phyloP scores from a whole-genome alignment of 2,888 invertebrate genomes.

The Nephrotoma appendiculata region DNA sequence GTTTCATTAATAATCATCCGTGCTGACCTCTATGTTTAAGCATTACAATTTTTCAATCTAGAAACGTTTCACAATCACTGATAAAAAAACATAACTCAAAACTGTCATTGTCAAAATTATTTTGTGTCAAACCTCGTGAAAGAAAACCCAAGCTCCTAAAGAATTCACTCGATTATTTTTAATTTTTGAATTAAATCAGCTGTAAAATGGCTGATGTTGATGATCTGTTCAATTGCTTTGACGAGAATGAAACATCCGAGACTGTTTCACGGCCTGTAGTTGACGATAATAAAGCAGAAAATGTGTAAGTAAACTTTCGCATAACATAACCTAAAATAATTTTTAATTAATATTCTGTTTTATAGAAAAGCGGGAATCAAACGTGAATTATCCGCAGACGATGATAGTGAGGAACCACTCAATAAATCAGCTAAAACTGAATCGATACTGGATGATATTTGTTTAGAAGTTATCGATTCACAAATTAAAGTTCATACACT shows the following conservation, averaged over 20 bases:
- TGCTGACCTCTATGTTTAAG: background rate
- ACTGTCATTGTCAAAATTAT: background rate
- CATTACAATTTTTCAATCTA: background rate
- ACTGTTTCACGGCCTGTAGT: conserved; percentile 13
- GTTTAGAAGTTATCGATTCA: conserved; percentile 59
- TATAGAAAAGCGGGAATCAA: background rate
- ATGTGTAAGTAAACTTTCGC: background rate
- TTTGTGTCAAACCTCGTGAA: background rate
- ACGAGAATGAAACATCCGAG: conserved; percentile 19
- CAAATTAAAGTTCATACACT: conserved; percentile 78
- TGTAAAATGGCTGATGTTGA: conserved; percentile 26
- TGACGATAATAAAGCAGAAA: background rate
- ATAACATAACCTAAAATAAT: conserved; percentile 7
- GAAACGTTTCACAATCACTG: background rate
- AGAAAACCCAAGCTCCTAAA: background rate
- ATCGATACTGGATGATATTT: conserved; percentile 32
- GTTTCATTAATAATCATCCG: no score
- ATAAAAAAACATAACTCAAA: background rate
- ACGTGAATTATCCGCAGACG: background rate
- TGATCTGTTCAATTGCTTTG: conserved; percentile 30
- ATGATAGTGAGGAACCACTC: conserved; percentile 11
- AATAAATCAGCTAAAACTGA: conserved; percentile 20
- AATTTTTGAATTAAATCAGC: background rate
- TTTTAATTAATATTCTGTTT: background rate
- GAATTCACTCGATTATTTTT: background rate